Evolutionary conservation across 2,113 vertebrate genomes (phyloP).

Genomic region (Ophthalmolycus amberensis): DNA sequence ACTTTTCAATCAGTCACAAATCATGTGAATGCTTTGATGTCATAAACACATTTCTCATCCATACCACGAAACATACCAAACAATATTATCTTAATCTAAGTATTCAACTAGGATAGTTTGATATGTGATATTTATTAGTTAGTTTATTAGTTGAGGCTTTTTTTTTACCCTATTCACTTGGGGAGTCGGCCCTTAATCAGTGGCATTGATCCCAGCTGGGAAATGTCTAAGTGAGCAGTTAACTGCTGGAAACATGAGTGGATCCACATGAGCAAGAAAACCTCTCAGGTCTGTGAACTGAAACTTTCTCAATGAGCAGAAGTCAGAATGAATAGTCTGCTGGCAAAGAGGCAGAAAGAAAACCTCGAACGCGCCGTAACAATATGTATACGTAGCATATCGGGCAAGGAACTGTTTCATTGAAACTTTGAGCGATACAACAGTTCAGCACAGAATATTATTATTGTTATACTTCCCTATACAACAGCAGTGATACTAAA

Average conservation of each 20-base stretch:
- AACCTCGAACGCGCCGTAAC: neutral
- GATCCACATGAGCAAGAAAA: neutral
- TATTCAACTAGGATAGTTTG: too few relatives aligned
- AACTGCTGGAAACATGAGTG: neutral
- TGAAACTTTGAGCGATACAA: neutral
- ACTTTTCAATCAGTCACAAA: neutral
- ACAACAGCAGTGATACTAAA: neutral
- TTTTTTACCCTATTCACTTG: too few relatives aligned
- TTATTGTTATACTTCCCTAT: neutral
- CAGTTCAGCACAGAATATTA: neutral
- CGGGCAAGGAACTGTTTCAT: neutral
- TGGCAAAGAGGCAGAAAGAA: neutral
- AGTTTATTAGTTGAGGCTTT: too few relatives aligned
- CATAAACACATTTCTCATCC: too few relatives aligned
- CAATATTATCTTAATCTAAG: too few relatives aligned
- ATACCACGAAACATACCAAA: too few relatives aligned
- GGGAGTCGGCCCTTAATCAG: too few relatives aligned
- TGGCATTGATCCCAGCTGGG: constrained; percentile 7
- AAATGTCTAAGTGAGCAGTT: neutral
- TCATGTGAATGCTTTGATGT: too few relatives aligned
- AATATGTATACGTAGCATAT: too few relatives aligned
- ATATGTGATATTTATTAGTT: too few relatives aligned
- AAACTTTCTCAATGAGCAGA: neutral
- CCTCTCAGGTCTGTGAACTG: neutral
- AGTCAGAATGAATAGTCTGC: neutral